Evolutionary conservation across 1,140 invertebrate species (phyloP), one percentile per base, ranked within the genome.

Genomic region (Agrypnia vestita): DNA sequence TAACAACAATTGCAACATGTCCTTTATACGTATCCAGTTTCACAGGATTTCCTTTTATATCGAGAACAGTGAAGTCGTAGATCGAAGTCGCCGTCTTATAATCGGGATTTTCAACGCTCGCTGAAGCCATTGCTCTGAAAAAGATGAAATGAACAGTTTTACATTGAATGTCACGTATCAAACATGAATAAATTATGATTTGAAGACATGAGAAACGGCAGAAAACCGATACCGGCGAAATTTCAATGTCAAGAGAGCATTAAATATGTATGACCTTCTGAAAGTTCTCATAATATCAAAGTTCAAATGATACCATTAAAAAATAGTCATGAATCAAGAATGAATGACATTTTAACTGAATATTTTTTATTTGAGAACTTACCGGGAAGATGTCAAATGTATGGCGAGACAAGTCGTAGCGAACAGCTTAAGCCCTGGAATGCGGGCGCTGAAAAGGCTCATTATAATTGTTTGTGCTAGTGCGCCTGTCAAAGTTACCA

Each of bases 1-100:
- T 97, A 0, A 97, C 96, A 78, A 97, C 93, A 47, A 98, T 90
- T 17, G 92, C 90, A 12, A 96, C 94, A 86, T 94, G 91, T 10
- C 92, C 94, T 85, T 92, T 92, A 87, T 95, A 97, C 84, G 93
- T 93, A 67, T 93, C 92, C 74, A 97, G 84, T 0, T 93, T 91
- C 0, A 96, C 92, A 69, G 93, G 91, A 83, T 96, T 92, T 9
- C 95, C 95, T 84, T 94, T 90, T 46, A 96, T 95, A 85, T 96
- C 93, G 56, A 90, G 91, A 0, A 93, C 95, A 43, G 91, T 92
- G 84, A 96, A 96, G 78, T 95, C 93, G 84, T 96, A 95, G 59
- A 97, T 92, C 0, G 93, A 92, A 17, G 85, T 89, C 3, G 94
- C 94, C 56, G 88, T 90, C 83, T 92, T 91, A 77, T 87, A 89